A percentile compares a stretch with the other conserved stretches of the same genome.
These are phyloP conservation scores for Ophioderma brevispina DNA, from an alignment of 35 echinoderm and acorn worm genomes.

Conservation along the genomic window DNA sequence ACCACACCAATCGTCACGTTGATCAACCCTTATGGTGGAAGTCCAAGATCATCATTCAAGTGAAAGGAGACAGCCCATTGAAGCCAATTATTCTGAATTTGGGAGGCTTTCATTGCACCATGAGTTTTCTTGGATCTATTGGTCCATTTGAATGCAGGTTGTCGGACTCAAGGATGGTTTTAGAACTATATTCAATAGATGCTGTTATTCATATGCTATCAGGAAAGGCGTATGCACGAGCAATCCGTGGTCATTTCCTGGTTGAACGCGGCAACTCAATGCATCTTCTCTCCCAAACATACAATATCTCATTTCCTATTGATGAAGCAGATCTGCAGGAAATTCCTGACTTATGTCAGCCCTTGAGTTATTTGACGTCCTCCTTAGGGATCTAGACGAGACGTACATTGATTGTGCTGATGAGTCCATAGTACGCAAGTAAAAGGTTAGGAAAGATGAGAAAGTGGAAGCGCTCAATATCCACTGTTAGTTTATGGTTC, in stretches of 20 bases:
- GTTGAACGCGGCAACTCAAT: conserved; percentile 19
- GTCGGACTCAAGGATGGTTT: conserved; percentile 57
- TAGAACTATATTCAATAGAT: conserved; percentile 57
- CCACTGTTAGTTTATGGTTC: conserved; percentile 45
- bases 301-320: not conserved
- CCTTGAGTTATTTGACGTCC: not conserved
- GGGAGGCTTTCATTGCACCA: not conserved
- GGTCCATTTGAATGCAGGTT: conserved; percentile 48
- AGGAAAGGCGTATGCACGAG: not conserved
- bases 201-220: not conserved
- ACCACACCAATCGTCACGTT: not conserved
- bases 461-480: not conserved
- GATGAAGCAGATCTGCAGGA: not conserved
- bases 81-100: not conserved
- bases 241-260: conserved; percentile 55
- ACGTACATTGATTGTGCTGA: not conserved
- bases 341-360: too few relatives aligned
- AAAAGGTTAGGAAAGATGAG: not conserved
- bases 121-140: conserved; percentile 61
- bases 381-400: too few relatives aligned
- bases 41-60: not conserved
- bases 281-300: not conserved
- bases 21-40: conserved; percentile 55
- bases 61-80: not conserved
- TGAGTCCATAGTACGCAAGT: not conserved